Evolutionary conservation across 2,113 vertebrate genomes (phyloP).

Genomic region (Rhinichthys klamathensis): DNA sequence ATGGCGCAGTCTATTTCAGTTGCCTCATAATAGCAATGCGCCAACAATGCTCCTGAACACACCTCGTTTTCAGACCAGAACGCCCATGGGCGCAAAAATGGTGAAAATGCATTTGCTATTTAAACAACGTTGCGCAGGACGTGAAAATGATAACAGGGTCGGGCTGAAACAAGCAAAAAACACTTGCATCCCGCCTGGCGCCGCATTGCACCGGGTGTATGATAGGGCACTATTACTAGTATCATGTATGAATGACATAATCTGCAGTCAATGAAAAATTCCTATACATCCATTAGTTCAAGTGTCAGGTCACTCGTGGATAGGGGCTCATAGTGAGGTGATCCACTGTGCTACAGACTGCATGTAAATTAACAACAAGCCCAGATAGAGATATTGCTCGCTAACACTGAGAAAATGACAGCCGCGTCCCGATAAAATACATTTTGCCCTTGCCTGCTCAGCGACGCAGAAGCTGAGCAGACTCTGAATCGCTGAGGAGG

Average conservation of each 20-base stretch:
- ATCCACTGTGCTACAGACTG: slow-evolving; percentile 22
- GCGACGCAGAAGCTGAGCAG: slow-evolving; percentile 13
- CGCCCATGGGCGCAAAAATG: no score
- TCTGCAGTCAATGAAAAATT: neutral
- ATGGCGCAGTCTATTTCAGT: no score
- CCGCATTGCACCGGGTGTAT: no score
- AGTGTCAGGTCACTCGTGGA: neutral
- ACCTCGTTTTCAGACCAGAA: no score
- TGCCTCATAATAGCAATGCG: no score
- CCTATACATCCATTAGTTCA: neutral
- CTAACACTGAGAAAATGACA: slow-evolving; percentile 61
- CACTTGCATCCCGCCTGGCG: no score
- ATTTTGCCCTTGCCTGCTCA: slow-evolving; percentile 34
- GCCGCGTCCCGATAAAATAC: slow-evolving; percentile 55
- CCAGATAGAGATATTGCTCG: slow-evolving; percentile 65
- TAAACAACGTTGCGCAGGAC: no score
- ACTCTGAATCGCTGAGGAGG: neutral
- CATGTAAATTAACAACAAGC: slow-evolving; percentile 55
- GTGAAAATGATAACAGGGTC: no score
- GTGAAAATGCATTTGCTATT: no score
- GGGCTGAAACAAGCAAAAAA: no score
- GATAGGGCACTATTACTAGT: no score
- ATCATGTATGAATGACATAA: neutral
- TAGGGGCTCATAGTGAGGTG: neutral
- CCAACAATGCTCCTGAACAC: no score